Base-by-base conservation (phyloP, 2,888 invertebrate species). In the Tetheella fluctuosa region DNA sequence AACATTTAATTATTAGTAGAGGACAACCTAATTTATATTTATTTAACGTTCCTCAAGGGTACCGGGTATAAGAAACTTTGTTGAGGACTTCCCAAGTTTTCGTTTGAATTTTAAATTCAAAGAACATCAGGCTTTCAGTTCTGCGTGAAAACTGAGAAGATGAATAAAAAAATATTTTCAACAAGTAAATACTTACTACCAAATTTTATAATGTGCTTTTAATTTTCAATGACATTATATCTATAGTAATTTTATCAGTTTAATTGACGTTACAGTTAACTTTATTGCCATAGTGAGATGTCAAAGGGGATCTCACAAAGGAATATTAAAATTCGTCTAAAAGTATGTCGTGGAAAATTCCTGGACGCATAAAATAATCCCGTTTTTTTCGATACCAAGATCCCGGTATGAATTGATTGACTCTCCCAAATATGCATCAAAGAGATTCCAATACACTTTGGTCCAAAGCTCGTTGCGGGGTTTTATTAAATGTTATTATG, bases 401-500 rank as follows among this genome's bases (percentile, higher is more conserved):
- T 42, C 7, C 30, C 30, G 30, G 30, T 30, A 42, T 17, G 42
- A 42, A 42, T 42, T 42, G 42, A 42, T 42, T 42, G 42, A 42
- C 15, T 42, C 15, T 42, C 42, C 42, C 42, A 42, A 42, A 42
- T 42, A 42, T 42, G 42, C 42, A 42, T 42, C 42, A 42, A 42
- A 42, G 42, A 42, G 42, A 42, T 42, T 42, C 42, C 42, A 42
- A 39, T 42, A 42, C 42, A 17, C 42, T 42, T 42, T 42, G 42
- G 42, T 42, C 42, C n/a, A 15, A 42, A 17, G 42, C 42, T 42
- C 42, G 42, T 42, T 42, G 7, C 39, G 42, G 17, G 17, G 5
- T 42, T 42, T 42, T 17, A 17, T 17, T 42, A 42, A 42, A 42
- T 52, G 30, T 71, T 73, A 42, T 42, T 42, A 42, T 42, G 42